These are phyloP conservation scores for Clostera curtula DNA, from an alignment of 2,888 invertebrate species.

Conservation along the genomic window DNA sequence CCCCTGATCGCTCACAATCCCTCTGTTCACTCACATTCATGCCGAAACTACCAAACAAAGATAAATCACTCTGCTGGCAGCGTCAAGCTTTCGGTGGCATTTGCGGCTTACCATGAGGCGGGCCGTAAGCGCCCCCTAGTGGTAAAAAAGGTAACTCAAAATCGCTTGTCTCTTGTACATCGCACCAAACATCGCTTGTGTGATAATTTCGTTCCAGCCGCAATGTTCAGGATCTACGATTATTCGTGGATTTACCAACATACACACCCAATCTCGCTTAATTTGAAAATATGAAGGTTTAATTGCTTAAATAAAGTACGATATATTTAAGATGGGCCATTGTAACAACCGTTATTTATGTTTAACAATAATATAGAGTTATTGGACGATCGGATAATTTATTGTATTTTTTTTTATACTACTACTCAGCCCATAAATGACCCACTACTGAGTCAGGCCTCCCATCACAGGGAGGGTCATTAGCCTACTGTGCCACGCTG, in stretches of 20 bases:
- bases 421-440: constrained; percentile 14
- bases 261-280: constrained; percentile 44
- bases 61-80: too few relatives aligned
- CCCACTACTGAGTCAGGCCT: neutral
- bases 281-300: constrained; percentile 66
- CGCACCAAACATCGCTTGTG: constrained; percentile 19
- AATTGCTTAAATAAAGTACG: constrained; percentile 41
- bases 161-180: constrained; percentile 10
- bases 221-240: constrained; percentile 49
- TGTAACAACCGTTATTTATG: constrained; percentile 30
- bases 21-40: too few relatives aligned
- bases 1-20: too few relatives aligned
- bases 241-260: constrained; percentile 55
- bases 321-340: constrained; percentile 29
- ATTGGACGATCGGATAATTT: constrained; percentile 17
- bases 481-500: too few relatives aligned
- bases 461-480: too few relatives aligned
- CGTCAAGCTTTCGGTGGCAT: neutral
- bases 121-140: too few relatives aligned
- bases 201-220: constrained; percentile 46
- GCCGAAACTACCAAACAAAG: too few relatives aligned
- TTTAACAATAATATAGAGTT: constrained; percentile 29
- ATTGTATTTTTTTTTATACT: neutral
- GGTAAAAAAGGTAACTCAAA: too few relatives aligned
- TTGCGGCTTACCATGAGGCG: too few relatives aligned